Base-by-base conservation (phyloP, 1,140 invertebrate genomes). In the Hermetia illucens region DNA sequence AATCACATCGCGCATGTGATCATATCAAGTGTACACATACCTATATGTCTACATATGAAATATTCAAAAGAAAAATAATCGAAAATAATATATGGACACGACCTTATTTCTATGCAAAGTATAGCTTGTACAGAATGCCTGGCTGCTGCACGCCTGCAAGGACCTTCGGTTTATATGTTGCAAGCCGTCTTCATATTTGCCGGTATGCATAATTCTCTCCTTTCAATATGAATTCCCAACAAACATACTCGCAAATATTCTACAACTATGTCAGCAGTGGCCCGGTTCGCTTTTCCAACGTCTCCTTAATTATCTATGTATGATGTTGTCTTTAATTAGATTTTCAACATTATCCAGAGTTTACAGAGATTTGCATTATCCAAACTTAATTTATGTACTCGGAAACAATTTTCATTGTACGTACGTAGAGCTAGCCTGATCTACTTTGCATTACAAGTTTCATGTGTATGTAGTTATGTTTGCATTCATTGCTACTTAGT, bases 101-200 rank as follows among this genome's bases (percentile, higher is more conserved):
- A n/a, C n/a, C n/a, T 76, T 80, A 80, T 77, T 79, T 81, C 75
- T 79, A 82, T 82, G 78, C 78, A 81, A 82, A 82, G 78, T 82
- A 82, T 81, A 82, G 78, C 70, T 78, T 77, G 74, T 80, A 77
- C 52, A 36, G 5, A 32, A 32, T 32, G 6, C 5, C 13, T 25
- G 4, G 22, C 6, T 10, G 16, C 6, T 24, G 19, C 35, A 36
- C 13, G 6, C 5, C 16, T 32, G 16, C 13, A 24, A n/a, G 17
- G 6, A 24, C 6, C 20, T 6, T 21, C 12, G 5, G 21, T 16
- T 13, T 20, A 35, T 8, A 8, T 16, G 5, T 16, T 6, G 12
- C 9, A 5, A 5, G 9, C 12, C 6, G 6, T 19, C 6, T 16
- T 16, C 16, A 12, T 15, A 25, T 24, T 36, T 6, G 5, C 6